These are phyloP conservation scores for Euborellia annulipes DNA, from an alignment of 1,140 invertebrate species.

Conservation along the genomic window DNA sequence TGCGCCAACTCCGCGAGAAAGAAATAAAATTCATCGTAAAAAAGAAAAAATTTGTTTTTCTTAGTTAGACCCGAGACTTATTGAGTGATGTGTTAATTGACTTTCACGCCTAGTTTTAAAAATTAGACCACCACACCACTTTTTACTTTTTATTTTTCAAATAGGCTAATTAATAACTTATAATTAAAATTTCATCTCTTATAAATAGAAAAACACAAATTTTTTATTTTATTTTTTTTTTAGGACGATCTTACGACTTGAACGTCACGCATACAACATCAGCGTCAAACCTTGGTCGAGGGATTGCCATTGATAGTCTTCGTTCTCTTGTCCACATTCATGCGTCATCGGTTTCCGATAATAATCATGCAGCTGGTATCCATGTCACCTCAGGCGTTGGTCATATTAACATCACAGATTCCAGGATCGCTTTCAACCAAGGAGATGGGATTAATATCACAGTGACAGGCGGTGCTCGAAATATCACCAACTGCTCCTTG, in stretches of 20 bases:
- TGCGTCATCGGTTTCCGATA: constrained; percentile 65
- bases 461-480: constrained; percentile 74
- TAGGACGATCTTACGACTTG: constrained; percentile 70
- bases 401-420: constrained; percentile 84
- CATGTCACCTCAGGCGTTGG: constrained; percentile 72
- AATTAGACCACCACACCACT: too few species aligned
- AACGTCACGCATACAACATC: constrained; percentile 73
- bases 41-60: too few species aligned
- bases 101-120: too few species aligned
- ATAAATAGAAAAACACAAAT: not conserved
- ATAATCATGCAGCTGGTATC: constrained; percentile 74
- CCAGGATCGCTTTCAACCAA: constrained; percentile 75
- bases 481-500: constrained; percentile 65
- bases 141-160: constrained; percentile 1
- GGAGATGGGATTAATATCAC: constrained; percentile 87
- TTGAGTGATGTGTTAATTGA: too few species aligned
- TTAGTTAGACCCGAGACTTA: too few species aligned
- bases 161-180: not conserved
- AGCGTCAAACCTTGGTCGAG: constrained; percentile 81
- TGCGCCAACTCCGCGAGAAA: too few species aligned
- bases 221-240: constrained; percentile 13
- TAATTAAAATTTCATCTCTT: not conserved
- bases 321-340: constrained; percentile 66
- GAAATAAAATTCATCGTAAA: too few species aligned
- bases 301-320: constrained; percentile 71